phyloP scores from a whole-genome alignment of 2,797 vertebrate species.

The Mustela erminea region DNA sequence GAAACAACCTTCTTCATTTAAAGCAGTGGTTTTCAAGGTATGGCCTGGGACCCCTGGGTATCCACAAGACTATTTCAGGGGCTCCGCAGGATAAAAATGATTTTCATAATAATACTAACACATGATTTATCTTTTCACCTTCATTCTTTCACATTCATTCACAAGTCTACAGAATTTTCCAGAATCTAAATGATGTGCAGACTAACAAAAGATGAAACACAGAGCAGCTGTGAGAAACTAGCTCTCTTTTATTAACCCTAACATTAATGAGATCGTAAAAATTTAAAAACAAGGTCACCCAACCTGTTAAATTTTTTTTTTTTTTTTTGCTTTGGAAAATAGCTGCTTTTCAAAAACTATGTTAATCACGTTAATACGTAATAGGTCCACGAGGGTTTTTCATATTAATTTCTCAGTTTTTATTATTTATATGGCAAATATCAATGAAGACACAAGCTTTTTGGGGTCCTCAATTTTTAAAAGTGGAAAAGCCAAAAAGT shows the following conservation, averaged over 20 bases:
- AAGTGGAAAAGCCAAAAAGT: not conserved
- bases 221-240: not conserved
- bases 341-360: not conserved
- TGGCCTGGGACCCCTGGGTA: not conserved
- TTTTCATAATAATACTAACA: not conserved
- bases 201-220: not conserved
- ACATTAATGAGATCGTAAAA: conserved; percentile 29
- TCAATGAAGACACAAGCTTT: conserved; percentile 11
- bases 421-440: not conserved
- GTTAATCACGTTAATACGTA: not conserved
- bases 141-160: not conserved
- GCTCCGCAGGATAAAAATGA: not conserved
- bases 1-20: conserved; percentile 36
- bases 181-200: not conserved
- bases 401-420: conserved; percentile 22
- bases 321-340: not conserved
- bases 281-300: not conserved
- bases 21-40: not conserved
- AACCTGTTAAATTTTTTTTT: not conserved
- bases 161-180: not conserved
- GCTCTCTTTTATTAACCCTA: not conserved
- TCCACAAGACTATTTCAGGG: not conserved
- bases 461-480: not conserved
- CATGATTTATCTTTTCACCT: not conserved
- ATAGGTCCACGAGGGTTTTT: not conserved